Percentiles rank a stretch among this genome's conserved stretches.
phyloP scores from a whole-genome alignment of 2,113 vertebrate species.

The Zosterops japonicus region DNA sequence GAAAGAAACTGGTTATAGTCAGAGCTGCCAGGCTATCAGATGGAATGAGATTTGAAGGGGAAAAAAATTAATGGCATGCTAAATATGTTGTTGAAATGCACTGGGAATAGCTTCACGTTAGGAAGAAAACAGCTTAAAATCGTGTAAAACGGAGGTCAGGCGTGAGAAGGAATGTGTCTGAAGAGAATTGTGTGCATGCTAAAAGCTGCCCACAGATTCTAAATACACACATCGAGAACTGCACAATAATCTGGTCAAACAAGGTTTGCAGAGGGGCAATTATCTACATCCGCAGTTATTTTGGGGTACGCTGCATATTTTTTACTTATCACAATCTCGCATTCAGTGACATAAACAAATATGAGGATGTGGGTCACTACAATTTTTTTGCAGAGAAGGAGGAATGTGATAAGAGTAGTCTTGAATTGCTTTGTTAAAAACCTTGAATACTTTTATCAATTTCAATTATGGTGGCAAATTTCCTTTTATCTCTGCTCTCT shows the following conservation, averaged over 20 bases:
- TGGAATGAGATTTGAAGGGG: constrained; percentile 46
- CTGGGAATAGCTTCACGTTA: constrained; percentile 32
- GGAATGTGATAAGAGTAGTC: neutral
- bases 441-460: neutral
- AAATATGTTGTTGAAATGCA: constrained; percentile 46
- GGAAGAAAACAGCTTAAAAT: constrained; percentile 52
- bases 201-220: constrained; percentile 21
- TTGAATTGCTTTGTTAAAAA: neutral
- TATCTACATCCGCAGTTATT: neutral
- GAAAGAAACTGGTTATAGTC: constrained; percentile 16
- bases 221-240: neutral
- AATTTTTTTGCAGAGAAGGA: neutral
- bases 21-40: constrained; percentile 49
- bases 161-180: constrained; percentile 24
- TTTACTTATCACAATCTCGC: neutral
- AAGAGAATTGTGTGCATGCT: constrained; percentile 29
- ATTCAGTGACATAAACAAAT: constrained; percentile 20
- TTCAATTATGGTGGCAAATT: neutral
- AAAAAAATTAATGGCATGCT: constrained; percentile 56
- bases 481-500: neutral
- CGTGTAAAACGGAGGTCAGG: constrained; percentile 43
- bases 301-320: neutral
- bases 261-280: neutral
- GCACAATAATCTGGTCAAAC: neutral
- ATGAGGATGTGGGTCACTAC: constrained; percentile 9